These are phyloP conservation scores for Phortica magna DNA, from an alignment of 2,888 invertebrate genomes.

Conservation along the genomic window DNA sequence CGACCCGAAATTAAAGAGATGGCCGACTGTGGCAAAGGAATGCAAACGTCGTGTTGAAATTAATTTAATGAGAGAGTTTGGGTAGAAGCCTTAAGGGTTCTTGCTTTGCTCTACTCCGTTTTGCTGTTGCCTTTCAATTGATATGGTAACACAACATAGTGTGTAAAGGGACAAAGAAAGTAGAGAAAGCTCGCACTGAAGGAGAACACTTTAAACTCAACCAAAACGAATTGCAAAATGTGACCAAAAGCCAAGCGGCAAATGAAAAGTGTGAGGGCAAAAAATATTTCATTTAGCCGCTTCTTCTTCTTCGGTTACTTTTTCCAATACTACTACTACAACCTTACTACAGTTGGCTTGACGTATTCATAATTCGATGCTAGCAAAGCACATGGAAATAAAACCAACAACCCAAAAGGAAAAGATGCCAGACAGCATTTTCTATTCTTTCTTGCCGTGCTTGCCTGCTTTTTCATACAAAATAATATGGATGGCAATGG, in stretches of 20 bases:
- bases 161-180: not conserved
- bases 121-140: constrained; percentile 37
- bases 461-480: constrained; percentile 30
- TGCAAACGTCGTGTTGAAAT: not conserved
- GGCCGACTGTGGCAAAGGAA: constrained; percentile 31
- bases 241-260: too few species aligned
- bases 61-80: constrained; percentile 28
- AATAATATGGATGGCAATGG: constrained; percentile 38
- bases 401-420: constrained; percentile 62
- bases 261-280: constrained; percentile 37
- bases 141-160: constrained; percentile 31
- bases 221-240: constrained; percentile 33
- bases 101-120: too few species aligned
- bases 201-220: constrained; percentile 35
- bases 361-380: constrained; percentile 55
- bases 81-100: constrained; percentile 33
- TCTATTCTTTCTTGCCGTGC: constrained; percentile 42
- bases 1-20: not conserved
- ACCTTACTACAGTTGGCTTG: constrained; percentile 26
- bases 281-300: constrained; percentile 37
- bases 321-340: constrained; percentile 9
- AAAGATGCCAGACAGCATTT: constrained; percentile 63
- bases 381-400: constrained; percentile 50
- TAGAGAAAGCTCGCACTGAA: constrained; percentile 17
- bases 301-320: not conserved